Conservation (phyloP, 2,113 vertebrate species). For the Erinaceus europaeus region DNA sequence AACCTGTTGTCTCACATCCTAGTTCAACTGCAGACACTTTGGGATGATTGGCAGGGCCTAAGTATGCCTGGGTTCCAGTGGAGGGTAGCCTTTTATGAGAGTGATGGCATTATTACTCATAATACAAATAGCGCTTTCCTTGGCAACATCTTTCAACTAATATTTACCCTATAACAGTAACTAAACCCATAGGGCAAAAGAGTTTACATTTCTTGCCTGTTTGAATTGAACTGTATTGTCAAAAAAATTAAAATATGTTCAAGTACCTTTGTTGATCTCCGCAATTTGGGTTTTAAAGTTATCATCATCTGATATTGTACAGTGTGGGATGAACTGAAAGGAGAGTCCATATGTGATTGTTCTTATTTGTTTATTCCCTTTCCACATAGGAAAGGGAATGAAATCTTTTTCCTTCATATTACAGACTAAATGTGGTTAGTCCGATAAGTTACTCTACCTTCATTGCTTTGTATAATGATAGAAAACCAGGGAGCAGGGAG, state of each 20-base stretch:
- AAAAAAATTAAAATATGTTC: not conserved
- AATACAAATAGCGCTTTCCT: not conserved
- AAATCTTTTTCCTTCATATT: not conserved
- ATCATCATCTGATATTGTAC: not conserved
- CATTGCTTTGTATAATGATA: not conserved
- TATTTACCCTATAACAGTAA: not conserved
- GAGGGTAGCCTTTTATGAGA: not conserved
- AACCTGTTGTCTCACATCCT: not conserved
- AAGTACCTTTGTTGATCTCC: not conserved
- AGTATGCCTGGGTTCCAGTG: not conserved
- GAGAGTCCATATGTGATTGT: not conserved
- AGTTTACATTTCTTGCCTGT: not conserved
- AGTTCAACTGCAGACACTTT: not conserved
- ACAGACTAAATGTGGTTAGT: not conserved
- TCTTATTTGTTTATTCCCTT: not conserved
- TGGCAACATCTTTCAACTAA: not conserved
- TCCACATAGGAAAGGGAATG: not conserved
- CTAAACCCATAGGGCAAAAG: not conserved
- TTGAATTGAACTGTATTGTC: not conserved
- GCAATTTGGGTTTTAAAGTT: not conserved
- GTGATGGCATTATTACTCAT: not conserved
- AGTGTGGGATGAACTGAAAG: not conserved
- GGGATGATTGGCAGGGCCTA: not conserved
- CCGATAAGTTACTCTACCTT: not conserved
- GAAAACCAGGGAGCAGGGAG: too few relatives aligned